Evolutionary conservation across 2,888 invertebrate species (phyloP).

Genomic region (Xylota sylvarum): DNA sequence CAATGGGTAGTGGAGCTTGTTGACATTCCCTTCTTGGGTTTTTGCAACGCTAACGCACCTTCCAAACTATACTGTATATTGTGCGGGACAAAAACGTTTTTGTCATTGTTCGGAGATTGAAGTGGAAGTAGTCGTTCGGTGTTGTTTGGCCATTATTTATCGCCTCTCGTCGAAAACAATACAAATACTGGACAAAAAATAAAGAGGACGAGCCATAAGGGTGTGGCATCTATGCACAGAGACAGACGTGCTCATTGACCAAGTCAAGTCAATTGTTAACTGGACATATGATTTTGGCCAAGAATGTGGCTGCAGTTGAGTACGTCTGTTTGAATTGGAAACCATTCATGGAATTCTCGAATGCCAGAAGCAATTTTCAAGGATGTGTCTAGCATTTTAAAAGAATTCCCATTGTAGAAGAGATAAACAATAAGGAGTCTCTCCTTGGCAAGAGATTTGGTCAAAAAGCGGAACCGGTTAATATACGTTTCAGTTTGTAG

Average conservation of each 20-base stretch:
- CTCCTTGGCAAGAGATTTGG: no score
- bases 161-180: constrained; percentile 72
- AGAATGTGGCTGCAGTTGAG: constrained; percentile 39
- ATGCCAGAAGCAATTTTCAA: constrained; percentile 34
- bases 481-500: no score
- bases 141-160: constrained; percentile 75
- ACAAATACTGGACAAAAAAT: constrained; percentile 41
- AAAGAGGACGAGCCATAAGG: constrained; percentile 29
- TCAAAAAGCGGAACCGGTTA: no score
- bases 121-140: constrained; percentile 50
- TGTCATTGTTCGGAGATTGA: constrained; percentile 50
- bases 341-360: constrained; percentile 23
- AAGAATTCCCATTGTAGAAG: background rate
- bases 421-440: background rate
- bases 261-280: constrained; percentile 66
- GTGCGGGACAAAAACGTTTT: constrained; percentile 55
- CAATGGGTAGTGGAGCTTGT: constrained; percentile 28
- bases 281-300: constrained; percentile 47
- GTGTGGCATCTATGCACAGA: constrained; percentile 39
- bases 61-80: constrained; percentile 51
- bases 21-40: constrained; percentile 4
- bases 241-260: constrained; percentile 59
- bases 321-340: constrained; percentile 43
- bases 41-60: constrained; percentile 55
- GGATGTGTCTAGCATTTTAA: constrained; percentile 12